Evolutionary conservation across 2,797 vertebrate species (phyloP).

Genomic region (Trachops cirrhosus): DNA sequence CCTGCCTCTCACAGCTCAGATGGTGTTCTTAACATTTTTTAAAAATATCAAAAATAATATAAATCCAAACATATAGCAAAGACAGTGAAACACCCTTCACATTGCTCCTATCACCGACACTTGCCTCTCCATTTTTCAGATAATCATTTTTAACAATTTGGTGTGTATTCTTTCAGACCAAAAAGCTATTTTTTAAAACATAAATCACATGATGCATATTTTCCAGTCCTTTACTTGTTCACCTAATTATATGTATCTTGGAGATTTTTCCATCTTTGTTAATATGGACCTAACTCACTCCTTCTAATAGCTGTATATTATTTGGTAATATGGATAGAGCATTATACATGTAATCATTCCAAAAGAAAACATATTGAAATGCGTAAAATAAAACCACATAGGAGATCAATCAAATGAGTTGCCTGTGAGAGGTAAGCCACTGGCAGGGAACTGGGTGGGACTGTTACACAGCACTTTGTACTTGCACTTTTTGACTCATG

Average conservation of each 20-base stretch:
- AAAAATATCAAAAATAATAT: background rate
- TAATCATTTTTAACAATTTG: background rate
- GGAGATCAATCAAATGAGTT: background rate
- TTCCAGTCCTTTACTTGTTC: background rate
- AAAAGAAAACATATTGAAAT: background rate
- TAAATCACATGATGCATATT: background rate
- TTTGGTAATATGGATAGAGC: background rate
- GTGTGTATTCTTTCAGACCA: background rate
- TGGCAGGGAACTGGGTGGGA: background rate
- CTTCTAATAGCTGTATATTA: background rate
- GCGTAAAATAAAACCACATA: background rate
- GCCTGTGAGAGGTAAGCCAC: background rate
- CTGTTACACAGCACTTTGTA: background rate
- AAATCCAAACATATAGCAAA: background rate
- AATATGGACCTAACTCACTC: background rate
- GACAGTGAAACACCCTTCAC: background rate
- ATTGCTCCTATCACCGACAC: background rate
- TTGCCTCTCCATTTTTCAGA: background rate
- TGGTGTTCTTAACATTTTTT: background rate
- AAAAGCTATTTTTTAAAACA: background rate
- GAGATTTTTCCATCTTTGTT: background rate
- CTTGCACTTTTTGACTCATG: background rate
- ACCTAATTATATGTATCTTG: background rate
- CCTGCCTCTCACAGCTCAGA: background rate
- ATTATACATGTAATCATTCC: background rate